phyloP scores from a whole-genome alignment of 1,140 invertebrate genomes.

The Anthonomus grandis region DNA sequence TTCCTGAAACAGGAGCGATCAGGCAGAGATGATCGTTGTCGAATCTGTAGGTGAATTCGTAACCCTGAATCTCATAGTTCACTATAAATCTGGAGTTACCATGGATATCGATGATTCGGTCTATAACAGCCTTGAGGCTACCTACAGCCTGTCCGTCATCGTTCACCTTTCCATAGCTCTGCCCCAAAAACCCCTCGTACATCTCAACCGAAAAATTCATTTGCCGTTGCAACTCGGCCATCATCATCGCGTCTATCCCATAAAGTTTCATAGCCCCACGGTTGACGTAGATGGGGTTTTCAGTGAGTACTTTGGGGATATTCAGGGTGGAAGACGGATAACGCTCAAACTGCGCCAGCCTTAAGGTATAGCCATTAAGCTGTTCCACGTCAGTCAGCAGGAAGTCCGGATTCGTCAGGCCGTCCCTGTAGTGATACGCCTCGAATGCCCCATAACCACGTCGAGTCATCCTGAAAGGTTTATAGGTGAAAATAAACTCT shows the following conservation, averaged over 20 bases:
- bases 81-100: conserved; percentile 13
- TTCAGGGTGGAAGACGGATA: conserved; percentile 7
- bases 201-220: conserved; percentile 20
- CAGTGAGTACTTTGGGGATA: neutral
- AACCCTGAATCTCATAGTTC: neutral
- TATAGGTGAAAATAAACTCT: conserved; percentile 12
- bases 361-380: conserved; percentile 19
- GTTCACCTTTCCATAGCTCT: conserved; percentile 12
- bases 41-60: conserved; percentile 13
- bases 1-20: conserved; percentile 17
- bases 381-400: conserved; percentile 10
- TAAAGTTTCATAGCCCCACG: too few relatives aligned
- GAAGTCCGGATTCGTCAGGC: conserved; percentile 1
- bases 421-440: neutral
- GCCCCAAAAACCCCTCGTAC: neutral
- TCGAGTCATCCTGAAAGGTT: conserved; percentile 6
- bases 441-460: conserved; percentile 9
- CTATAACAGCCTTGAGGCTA: conserved; percentile 11
- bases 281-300: conserved; percentile 11
- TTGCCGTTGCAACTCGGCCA: conserved; percentile 4
- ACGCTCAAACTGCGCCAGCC: conserved; percentile 11
- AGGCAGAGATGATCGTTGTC: conserved; percentile 22
- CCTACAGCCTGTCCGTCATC: conserved; percentile 8
- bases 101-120: conserved; percentile 13
- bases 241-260: conserved; percentile 17